phyloP scores from a whole-genome alignment of 2,113 vertebrate species.

The Sminthopsis crassicaudata region DNA sequence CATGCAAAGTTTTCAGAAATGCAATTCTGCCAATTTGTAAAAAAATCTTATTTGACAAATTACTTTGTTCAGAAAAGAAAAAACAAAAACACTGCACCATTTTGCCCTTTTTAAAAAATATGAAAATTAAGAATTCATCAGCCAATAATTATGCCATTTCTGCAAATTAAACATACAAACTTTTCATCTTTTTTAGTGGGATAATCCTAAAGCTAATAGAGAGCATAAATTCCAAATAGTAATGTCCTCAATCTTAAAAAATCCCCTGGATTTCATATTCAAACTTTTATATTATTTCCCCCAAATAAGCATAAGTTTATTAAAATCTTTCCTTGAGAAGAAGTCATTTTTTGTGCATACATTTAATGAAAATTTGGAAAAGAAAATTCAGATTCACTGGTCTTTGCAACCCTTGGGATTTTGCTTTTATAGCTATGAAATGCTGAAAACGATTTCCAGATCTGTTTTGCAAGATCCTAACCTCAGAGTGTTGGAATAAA shows the following conservation, averaged over 20 bases:
- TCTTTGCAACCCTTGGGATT: constrained; percentile 38
- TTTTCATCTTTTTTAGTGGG: constrained; percentile 50
- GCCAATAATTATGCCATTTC: not conserved
- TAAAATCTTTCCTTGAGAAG: constrained; percentile 16
- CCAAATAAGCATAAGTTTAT: constrained; percentile 17
- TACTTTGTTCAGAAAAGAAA: constrained; percentile 39
- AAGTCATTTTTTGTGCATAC: constrained; percentile 37
- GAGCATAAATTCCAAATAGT: constrained; percentile 41
- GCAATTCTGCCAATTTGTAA: constrained; percentile 18
- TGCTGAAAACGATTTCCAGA: constrained; percentile 51
- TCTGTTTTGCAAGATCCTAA: constrained; percentile 30
- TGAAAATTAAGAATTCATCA: constrained; percentile 13
- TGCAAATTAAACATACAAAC: constrained; percentile 43
- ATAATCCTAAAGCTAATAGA: constrained; percentile 48
- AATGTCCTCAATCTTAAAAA: constrained; percentile 1
- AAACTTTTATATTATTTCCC: constrained; percentile 33
- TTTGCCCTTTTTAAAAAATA: constrained; percentile 36
- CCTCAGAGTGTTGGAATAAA: constrained; percentile 35
- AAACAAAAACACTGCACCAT: constrained; percentile 25
- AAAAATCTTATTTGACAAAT: constrained; percentile 46
- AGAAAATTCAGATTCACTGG: not conserved
- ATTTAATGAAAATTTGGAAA: constrained; percentile 27
- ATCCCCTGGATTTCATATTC: constrained; percentile 12
- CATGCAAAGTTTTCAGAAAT: constrained; percentile 15
- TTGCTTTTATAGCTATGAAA: constrained; percentile 4